A percentile compares a stretch with the other conserved stretches of the same genome.
Conservation (phyloP, 2,888 invertebrate genomes). For the Anthophora plumipes region DNA sequence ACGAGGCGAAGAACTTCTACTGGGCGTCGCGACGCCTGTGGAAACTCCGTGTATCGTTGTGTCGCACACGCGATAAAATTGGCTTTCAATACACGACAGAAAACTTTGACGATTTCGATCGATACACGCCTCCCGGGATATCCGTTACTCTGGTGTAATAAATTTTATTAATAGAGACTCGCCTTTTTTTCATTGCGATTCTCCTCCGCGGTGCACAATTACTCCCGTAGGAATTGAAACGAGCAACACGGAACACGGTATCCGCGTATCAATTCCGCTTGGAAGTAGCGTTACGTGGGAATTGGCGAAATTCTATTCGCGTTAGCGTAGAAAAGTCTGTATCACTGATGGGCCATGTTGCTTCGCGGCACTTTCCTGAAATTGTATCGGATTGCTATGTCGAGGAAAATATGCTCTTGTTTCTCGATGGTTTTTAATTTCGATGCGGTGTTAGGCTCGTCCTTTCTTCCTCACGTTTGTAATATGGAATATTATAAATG, state of each 20-base stretch:
- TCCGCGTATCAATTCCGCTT: conserved; percentile 12
- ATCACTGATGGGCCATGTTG: not conserved
- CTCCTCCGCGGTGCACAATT: not conserved
- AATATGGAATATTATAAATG: too few species aligned
- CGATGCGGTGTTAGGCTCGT: too few species aligned
- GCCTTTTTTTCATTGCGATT: conserved; percentile 1
- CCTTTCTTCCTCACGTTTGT: too few species aligned
- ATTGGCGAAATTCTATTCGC: not conserved
- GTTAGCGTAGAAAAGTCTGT: conserved; percentile 5
- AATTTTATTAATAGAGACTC: conserved; percentile 26
- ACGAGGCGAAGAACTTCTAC: conserved; percentile 60
- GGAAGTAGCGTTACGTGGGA: not conserved
- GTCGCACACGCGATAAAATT: conserved; percentile 42
- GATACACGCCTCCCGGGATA: conserved; percentile 2
- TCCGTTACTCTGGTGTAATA: not conserved
- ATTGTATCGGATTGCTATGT: not conserved
- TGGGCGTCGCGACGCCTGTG: conserved; percentile 2
- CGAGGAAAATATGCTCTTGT: not conserved
- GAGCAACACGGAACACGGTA: not conserved
- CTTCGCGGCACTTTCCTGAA: not conserved
- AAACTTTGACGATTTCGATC: conserved; percentile 28
- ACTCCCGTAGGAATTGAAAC: not conserved
- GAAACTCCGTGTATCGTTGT: conserved; percentile 38
- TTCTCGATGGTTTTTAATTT: too few species aligned
- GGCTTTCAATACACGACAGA: conserved; percentile 35